Evolutionary conservation across 2,797 vertebrate genomes (phyloP), one percentile per base, ranked within the genome.

Genomic region (Chrysolophus pictus): DNA sequence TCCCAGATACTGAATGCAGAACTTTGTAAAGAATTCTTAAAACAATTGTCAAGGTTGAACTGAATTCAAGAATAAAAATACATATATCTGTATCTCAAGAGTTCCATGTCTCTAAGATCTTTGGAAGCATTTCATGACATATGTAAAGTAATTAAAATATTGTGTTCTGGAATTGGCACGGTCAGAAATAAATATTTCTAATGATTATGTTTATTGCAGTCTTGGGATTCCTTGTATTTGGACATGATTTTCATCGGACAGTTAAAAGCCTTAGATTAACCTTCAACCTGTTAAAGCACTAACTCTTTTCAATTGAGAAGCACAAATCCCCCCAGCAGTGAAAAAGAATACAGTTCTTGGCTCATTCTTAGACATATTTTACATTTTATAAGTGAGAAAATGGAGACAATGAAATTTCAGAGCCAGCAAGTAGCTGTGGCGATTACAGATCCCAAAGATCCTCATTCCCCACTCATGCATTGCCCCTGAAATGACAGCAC

Each of bases 101-200:
- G 18, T 55, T 80, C 14, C 79, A 31, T 79, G 63, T 79, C 60
- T 87, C 44, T 65, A 47, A 0, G 1, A 62, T 69, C 37, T 75
- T 91, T 4, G 0, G 88, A 84, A 94, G 53, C 4, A 1, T 79
- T 88, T 94, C 81, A 74, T 81, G 39, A 80, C 39, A 68, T 74
- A 71, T 11, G 26, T 69, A 80, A 90, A 15, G 13, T 14, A 75
- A 49, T 90, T 81, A 91, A 90, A 65, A 72, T 62, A 77, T 16
- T 77, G 55, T 72, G 58, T 77, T 84, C 88, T 90, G 53, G 53
- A 44, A 91, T 4, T 42, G 71, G 13, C 1, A 0, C 44, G 64
- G 74, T 55, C 53, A 70, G 12, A 58, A 44, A 80, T 69, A 91
- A 90, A 68, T 90, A 87, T 89, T 94, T 84, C 62, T 71, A 72